Base-by-base conservation (phyloP, 2,888 invertebrate species). In the Tryphoninae sp. region DNA sequence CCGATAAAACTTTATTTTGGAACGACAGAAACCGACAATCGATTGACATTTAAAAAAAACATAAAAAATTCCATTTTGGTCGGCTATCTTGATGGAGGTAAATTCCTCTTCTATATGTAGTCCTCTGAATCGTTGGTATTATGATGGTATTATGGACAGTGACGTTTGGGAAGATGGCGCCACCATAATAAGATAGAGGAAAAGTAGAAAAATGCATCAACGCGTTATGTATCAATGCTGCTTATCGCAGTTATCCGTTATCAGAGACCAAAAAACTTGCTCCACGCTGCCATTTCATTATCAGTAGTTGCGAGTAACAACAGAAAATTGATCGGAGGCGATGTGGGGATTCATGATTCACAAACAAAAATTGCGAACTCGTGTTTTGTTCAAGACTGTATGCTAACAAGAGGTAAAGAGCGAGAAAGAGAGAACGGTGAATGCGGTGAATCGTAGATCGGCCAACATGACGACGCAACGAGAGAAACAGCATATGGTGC, bases 401-500 rank as follows among this genome's bases (percentile, higher is more conserved):
- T 33, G 33, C 4, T 33, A 33, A 33, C 6, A 33, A 33, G 33
- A 33, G 33, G 33, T 33, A 33, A 7, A 3, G 33, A 33, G 55
- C 23, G 26, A 71, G 53, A 42, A 69, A 77, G n/a, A 62, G 33
- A 33, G 33, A 33, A 33, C 1, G 4, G 6, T 6, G 26, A 26
- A 26, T 3, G 26, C 2, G 4, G 4, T 4, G 33, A 33, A 33
- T 33, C 33, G 33, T 33, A 33, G 33, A 33, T 33, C 33, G 33
- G 33, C 3, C 0, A 33, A 53, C 13, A 62, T 22, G 53, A 40
- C 16, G 59, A 45, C 62, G 23, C 55, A 3, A 7, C 40, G 16
- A 53, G 13, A 58, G 19, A 49, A 64, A 53, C 22, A 42, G 42
- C 78, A 71, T 71, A 79, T 55, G 53, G 73, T 42, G 73, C 26